Evolutionary conservation across 2,888 invertebrate species (phyloP).

Genomic region (Nomada lathburiana): DNA sequence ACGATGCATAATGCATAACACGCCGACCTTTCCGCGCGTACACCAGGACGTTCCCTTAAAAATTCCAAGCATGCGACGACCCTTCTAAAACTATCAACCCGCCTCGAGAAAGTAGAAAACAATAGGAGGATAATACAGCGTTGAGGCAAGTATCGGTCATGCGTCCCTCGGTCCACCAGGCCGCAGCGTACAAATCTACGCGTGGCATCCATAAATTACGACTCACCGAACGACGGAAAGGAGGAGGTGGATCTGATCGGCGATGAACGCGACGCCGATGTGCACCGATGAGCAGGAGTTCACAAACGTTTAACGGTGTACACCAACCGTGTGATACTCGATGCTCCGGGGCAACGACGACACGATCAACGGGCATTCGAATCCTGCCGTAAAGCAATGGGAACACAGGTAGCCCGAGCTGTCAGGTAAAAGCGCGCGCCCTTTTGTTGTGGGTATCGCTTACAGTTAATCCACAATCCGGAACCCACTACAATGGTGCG

Average conservation of each 20-base stretch:
- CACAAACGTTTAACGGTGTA: background rate
- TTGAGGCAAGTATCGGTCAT: no score
- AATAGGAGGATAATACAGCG: no score
- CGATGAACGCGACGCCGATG: no score
- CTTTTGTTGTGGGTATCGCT: constrained; percentile 77
- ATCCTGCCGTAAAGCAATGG: constrained; percentile 31
- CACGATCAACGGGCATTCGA: constrained; percentile 37
- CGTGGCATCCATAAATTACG: background rate
- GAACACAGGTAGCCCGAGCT: constrained; percentile 56
- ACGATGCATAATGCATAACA: no score
- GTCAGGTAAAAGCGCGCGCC: constrained; percentile 57
- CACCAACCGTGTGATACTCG: background rate
- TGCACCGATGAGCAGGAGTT: background rate
- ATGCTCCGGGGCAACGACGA: constrained; percentile 7
- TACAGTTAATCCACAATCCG: constrained; percentile 78
- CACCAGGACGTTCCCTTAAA: no score
- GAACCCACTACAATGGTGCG: constrained; percentile 72
- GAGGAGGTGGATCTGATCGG: no score
- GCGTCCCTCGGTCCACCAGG: no score
- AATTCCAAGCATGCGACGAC: no score
- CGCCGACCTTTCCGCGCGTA: no score
- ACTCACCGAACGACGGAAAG: background rate
- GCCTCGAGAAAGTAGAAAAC: no score
- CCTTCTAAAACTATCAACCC: no score
- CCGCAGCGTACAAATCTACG: background rate